Percentiles rank a stretch among this genome's conserved stretches.
Conservation (phyloP, 2,797 vertebrate genomes). For the Sibirionetta formosa region DNA sequence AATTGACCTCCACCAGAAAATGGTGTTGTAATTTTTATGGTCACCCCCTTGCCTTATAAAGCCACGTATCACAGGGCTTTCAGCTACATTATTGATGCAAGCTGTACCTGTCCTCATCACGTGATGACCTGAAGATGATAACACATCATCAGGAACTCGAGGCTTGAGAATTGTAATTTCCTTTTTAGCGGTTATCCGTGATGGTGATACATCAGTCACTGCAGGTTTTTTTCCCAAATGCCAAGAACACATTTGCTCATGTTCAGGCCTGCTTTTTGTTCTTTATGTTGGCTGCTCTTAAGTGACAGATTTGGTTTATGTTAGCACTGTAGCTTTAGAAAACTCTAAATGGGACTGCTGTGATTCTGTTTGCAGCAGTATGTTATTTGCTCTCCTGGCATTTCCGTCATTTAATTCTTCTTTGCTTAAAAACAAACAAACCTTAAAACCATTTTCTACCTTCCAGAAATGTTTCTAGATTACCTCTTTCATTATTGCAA, state of each 20-base stretch:
- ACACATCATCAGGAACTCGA: neutral
- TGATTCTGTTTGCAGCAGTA: neutral
- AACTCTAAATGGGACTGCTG: neutral
- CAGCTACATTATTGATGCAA: neutral
- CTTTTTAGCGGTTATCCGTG: neutral
- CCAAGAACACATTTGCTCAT: neutral
- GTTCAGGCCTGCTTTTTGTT: neutral
- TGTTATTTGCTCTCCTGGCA: neutral
- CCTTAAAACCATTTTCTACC: neutral
- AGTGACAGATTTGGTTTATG: neutral
- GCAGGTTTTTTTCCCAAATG: neutral
- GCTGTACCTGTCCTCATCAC: neutral
- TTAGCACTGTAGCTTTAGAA: neutral
- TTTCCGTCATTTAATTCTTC: conserved; percentile 3
- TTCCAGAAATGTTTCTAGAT: neutral
- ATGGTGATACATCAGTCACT: neutral
- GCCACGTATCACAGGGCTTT: rapidly evolving
- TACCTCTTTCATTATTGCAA: neutral
- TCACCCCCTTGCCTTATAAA: neutral
- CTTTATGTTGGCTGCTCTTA: neutral
- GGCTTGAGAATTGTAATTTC: neutral
- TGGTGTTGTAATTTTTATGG: neutral
- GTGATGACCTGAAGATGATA: neutral
- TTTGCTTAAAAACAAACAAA: neutral
- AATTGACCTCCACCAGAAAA: neutral